Percentiles rank a stretch among this genome's conserved stretches.
Conservation (phyloP, 2,113 vertebrate species). For the Hippocampus zosterae region DNA sequence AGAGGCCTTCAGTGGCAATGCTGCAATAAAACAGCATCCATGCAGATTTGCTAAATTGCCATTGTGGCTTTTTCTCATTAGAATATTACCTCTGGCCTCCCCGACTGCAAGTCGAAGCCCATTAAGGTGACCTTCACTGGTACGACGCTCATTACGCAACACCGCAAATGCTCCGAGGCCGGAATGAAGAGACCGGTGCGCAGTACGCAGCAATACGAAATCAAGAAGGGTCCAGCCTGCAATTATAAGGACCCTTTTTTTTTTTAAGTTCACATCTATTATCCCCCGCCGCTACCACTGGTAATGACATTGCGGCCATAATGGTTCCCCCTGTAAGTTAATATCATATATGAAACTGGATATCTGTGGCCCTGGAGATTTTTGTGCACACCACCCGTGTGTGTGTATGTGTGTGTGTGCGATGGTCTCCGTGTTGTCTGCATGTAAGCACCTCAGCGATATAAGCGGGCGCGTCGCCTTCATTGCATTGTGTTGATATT, state of each 20-base stretch:
- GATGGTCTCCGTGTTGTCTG: slow-evolving; percentile 10
- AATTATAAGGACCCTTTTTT: slow-evolving; percentile 75
- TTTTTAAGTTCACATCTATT: slow-evolving; percentile 75
- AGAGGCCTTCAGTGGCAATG: slow-evolving; percentile 47
- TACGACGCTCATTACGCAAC: slow-evolving; percentile 64
- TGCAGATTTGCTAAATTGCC: slow-evolving; percentile 52
- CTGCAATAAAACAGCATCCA: slow-evolving; percentile 53
- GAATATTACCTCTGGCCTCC: slow-evolving; percentile 69
- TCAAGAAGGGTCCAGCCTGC: slow-evolving; percentile 62
- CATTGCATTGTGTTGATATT: slow-evolving; percentile 74
- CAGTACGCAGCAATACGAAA: slow-evolving; percentile 70
- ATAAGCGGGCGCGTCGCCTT: slow-evolving; percentile 55
- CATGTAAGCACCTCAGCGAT: slow-evolving; percentile 47
- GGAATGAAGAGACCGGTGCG: slow-evolving; percentile 71
- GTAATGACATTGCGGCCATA: slow-evolving; percentile 71
- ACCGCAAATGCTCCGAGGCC: slow-evolving; percentile 65
- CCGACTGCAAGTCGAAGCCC: slow-evolving; percentile 66
- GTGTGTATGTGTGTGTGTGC: slow-evolving; percentile 21
- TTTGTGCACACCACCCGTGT: slow-evolving; percentile 36
- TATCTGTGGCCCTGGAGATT: slow-evolving; percentile 66
- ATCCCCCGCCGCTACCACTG: slow-evolving; percentile 59
- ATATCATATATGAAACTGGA: slow-evolving; percentile 66
- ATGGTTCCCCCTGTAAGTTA: slow-evolving; percentile 70
- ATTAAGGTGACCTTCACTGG: slow-evolving; percentile 76
- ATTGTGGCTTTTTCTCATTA: slow-evolving; percentile 70